Conservation (phyloP, 2,888 invertebrate genomes). For the Aproaerema taeniolella region DNA sequence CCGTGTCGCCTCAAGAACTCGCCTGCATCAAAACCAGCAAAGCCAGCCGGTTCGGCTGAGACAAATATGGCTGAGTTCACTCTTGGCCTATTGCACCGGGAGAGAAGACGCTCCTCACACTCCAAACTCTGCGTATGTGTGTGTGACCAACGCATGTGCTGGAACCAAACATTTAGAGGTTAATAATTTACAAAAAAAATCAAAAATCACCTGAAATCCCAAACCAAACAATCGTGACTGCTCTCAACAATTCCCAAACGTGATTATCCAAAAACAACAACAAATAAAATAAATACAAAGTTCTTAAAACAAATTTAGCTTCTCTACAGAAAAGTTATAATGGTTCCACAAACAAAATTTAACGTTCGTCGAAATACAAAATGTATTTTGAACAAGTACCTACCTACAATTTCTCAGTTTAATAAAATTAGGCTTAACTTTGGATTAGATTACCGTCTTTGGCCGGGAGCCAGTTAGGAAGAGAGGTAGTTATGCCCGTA, state of each 20-base stretch:
- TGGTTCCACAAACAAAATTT: conserved; percentile 11
- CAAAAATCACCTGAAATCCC: neutral
- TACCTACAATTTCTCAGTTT: conserved; percentile 13
- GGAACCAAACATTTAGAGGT: conserved; percentile 26
- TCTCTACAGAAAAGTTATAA: conserved; percentile 11
- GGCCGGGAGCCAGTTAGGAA: conserved; percentile 9
- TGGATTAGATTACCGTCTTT: conserved; percentile 15
- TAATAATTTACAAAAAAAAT: neutral
- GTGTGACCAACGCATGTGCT: conserved; percentile 85
- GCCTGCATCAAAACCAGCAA: conserved; percentile 87
- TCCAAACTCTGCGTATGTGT: conserved; percentile 81
- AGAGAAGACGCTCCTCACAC: conserved; percentile 77
- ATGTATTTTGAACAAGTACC: conserved; percentile 9
- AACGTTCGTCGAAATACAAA: conserved; percentile 9
- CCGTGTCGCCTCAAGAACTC: conserved; percentile 89
- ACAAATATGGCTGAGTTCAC: conserved; percentile 93
- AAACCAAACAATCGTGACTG: neutral
- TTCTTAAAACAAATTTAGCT: conserved; percentile 1
- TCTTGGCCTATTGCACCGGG: conserved; percentile 81
- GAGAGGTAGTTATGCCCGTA: conserved; percentile 18
- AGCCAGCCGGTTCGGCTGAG: conserved; percentile 84
- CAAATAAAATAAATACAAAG: conserved; percentile 1
- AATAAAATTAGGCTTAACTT: conserved; percentile 18
- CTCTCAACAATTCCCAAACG: neutral
- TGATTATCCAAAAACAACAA: neutral